Conservation (phyloP, 92 coral and sea anemone species). For the Porites lobata region DNA sequence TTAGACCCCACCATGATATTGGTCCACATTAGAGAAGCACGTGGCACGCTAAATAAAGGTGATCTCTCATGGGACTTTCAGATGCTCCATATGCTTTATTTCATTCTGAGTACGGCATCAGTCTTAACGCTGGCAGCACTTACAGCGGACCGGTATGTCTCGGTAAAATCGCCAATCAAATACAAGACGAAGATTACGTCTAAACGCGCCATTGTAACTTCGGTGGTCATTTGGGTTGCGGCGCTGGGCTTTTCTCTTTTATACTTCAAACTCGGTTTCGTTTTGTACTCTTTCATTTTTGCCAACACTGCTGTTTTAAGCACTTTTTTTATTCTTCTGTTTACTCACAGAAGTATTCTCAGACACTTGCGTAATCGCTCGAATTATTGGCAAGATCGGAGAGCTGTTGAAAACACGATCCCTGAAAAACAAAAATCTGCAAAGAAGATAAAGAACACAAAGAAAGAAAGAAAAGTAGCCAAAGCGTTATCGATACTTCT, state of each 20-base stretch:
- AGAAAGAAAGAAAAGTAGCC: conserved; percentile 65
- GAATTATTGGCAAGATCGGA: conserved; percentile 39
- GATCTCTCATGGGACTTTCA: conserved; percentile 41
- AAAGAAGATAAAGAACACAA: conserved; percentile 60
- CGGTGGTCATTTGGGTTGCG: conserved; percentile 54
- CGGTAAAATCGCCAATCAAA: conserved; percentile 69
- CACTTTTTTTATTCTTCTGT: conserved; percentile 71
- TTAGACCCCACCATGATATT: conserved; percentile 61
- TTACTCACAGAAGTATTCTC: conserved; percentile 44
- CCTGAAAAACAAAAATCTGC: conserved; percentile 41
- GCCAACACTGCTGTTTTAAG: conserved; percentile 71
- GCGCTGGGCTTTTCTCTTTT: conserved; percentile 44
- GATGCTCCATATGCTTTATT: conserved; percentile 40
- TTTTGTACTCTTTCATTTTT: conserved; percentile 67
- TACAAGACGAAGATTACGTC: conserved; percentile 59
- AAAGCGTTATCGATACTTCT: conserved; percentile 72
- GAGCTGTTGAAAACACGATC: conserved; percentile 32
- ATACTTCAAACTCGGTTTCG: conserved; percentile 50
- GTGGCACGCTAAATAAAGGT: conserved; percentile 23
- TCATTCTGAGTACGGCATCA: conserved; percentile 72
- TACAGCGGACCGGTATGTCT: conserved; percentile 67
- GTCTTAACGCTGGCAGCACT: conserved; percentile 63
- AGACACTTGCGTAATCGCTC: conserved; percentile 42
- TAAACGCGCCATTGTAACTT: conserved; percentile 45
- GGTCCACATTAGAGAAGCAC: conserved; percentile 58